Base-by-base conservation (phyloP, 2,888 invertebrate species). In the Pyrgus malvae region DNA sequence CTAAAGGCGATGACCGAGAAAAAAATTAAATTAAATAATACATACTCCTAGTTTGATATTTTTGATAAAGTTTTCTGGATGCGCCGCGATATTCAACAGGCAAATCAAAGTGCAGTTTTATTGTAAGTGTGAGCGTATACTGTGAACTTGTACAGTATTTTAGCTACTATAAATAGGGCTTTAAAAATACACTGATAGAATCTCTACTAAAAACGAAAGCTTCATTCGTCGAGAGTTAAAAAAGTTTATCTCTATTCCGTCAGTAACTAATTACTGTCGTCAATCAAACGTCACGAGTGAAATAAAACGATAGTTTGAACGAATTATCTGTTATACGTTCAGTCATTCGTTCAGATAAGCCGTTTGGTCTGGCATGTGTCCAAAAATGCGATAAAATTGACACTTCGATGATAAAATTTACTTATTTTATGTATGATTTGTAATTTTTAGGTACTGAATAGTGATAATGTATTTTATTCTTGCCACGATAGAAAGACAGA, bases 361-460 rank as follows among this genome's bases (percentile, higher is more conserved):
- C 56, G 48, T 45, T 48, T 29, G 55, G 53, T 45, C 65, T 73
- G 73, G 70, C 70, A 58, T 61, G 55, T 65, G 65, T 68, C 69
- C 69, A 70, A 66, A 55, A 48, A 49, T 51, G 41, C 38, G 62
- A 65, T 64, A 65, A 63, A 63, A 63, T 60, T 62, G 64, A 64
- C 62, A 58, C 38, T n/a, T 46, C 55, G 57, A 65, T 62, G 64
- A 62, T 56, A 19, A 38, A 19, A 11, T 48, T 41, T 27, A 21
- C 9, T 38, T 2, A 27, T 27, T 27, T 21, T 8, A 27, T 27
- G 27, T 27, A 2, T 27, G 8, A 27, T 8, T 4, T 27, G 27
- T 27, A n/a, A n/a, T n/a, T n/a, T n/a, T n/a, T n/a, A n/a, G n/a
- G n/a, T n/a, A n/a, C n/a, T n/a, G n/a, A n/a, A n/a, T n/a, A n/a